Evolutionary conservation across 2,888 invertebrate species (phyloP), one percentile per base, ranked within the genome.

Genomic region (Sepiola atlantica): DNA sequence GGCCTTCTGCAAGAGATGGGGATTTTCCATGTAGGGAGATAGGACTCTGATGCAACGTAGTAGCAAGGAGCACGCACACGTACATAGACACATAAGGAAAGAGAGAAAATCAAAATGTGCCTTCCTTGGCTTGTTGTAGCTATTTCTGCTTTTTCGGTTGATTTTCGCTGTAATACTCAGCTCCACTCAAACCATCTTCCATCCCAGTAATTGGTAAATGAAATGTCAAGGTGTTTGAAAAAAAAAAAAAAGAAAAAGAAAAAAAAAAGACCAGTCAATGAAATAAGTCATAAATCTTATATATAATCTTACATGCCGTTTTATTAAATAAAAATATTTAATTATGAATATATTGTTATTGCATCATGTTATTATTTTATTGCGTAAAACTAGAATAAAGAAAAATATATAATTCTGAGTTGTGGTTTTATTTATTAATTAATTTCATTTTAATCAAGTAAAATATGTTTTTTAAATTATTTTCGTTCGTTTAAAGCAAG

Each of bases 21-120:
- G 77, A 77, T 77, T 77, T 77, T 77, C 77, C 77, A 77, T 77
- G 77, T n/a, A 77, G 77, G 77, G 77, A 77, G 77, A 77, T 77
- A 77, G 28, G n/a, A 77, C 77, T n/a, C n/a, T 77, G n/a, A 77
- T n/a, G 77, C 77, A 77, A 14, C 77, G n/a, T 28, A 77, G n/a
- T 77, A 77, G n/a, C 77, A 77, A 77, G 77, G 77, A 77, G n/a
- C 77, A 77, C n/a, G n/a, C 77, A 77, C 77, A 77, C 77, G n/a
- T 77, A 77, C 77, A 77, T n/a, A 77, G n/a, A n/a, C n/a, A n/a
- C n/a, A n/a, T n/a, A n/a, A n/a, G n/a, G n/a, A n/a, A n/a, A n/a
- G n/a, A 77, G 77, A 77, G 77, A 77, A 77, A 77, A 77, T n/a
- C 77, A 77, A n/a, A 77, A n/a, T n/a, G 12, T 77, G 77, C 16